Evolutionary conservation across 2,113 vertebrate genomes (phyloP).

Genomic region (Engystomops pustulosus): DNA sequence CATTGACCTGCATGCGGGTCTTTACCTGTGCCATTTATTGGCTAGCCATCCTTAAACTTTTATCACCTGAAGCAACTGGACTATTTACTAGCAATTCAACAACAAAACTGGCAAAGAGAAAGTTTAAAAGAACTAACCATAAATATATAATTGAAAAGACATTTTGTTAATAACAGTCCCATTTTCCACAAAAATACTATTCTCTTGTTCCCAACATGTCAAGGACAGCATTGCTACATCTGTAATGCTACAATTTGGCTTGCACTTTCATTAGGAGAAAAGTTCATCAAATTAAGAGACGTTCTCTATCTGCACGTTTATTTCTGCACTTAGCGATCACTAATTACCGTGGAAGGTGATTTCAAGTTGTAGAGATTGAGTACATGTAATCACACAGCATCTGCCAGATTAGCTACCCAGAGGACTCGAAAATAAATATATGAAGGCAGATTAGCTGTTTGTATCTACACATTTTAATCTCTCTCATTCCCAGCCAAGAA

Average conservation of each 20-base stretch:
- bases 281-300: constrained; percentile 1
- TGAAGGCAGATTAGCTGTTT: constrained; percentile 45
- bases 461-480: constrained; percentile 48
- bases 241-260: constrained; percentile 29
- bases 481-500: constrained; percentile 40
- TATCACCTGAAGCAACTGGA: no score
- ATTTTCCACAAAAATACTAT: background rate
- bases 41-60: no score
- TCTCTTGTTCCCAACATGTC: background rate
- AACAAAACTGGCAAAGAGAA: no score
- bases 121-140: no score
- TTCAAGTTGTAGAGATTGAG: constrained; percentile 26
- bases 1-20: no score
- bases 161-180: background rate
- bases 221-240: background rate
- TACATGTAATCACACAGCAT: constrained; percentile 35
- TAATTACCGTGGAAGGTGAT: constrained; percentile 46
- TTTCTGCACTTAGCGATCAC: constrained; percentile 39
- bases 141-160: no score
- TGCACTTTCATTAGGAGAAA: background rate
- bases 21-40: no score
- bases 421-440: constrained; percentile 48
- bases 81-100: no score
- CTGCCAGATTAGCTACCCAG: constrained; percentile 45
- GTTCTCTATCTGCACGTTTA: background rate